Base-by-base conservation (phyloP, 2,113 vertebrate species). In the Oreochromis tanganicae region DNA sequence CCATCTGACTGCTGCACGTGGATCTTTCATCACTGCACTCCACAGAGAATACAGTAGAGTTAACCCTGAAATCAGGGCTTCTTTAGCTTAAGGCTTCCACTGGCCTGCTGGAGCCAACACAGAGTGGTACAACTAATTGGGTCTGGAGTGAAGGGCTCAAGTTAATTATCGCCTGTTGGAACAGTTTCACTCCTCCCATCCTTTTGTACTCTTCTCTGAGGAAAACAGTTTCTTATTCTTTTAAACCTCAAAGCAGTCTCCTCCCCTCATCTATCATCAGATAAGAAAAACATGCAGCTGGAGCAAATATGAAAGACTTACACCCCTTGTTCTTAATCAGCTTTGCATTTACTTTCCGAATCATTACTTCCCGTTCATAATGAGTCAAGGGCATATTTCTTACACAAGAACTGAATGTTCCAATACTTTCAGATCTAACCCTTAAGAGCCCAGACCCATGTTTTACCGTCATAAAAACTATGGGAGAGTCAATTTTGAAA, bases 131-230 rank as follows among this genome's bases (percentile, higher is more conserved):
- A 68, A 66, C 82, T 89, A 91, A 93, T 88, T 92, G 85, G 83
- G 75, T 86, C 79, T 88, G 84, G 21, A 91, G 63, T 43, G 3
- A 85, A 90, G 86, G 88, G 78, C 6, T 24, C 54, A 16, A 85
- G 82, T 86, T 94, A 91, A 95, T 94, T 93, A 92, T 75, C 4
- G 85, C 71, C 57, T 82, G 75, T 75, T 85, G 41, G 56, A 84
- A 50, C 27, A 89, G 81, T 82, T 73, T 73, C 61, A 41, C 78
- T 87, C 17, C 46, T 75, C 38, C 27, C 61, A 63, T 71, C 61
- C 55, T 27, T 78, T 81, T 84, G 29, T 54, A 9, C 38, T 56
- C 54, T 81, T 79, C 87, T 83, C 86, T 41, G 75, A 88, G 63
- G 85, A 89, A 87, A 90, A 90, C 52, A 46, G 9, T 24, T 32